A percentile compares a stretch with the other conserved stretches of the same genome.
These are phyloP conservation scores for Plectropomus leopardus DNA, from an alignment of 2,113 vertebrate genomes.

Conservation along the genomic window DNA sequence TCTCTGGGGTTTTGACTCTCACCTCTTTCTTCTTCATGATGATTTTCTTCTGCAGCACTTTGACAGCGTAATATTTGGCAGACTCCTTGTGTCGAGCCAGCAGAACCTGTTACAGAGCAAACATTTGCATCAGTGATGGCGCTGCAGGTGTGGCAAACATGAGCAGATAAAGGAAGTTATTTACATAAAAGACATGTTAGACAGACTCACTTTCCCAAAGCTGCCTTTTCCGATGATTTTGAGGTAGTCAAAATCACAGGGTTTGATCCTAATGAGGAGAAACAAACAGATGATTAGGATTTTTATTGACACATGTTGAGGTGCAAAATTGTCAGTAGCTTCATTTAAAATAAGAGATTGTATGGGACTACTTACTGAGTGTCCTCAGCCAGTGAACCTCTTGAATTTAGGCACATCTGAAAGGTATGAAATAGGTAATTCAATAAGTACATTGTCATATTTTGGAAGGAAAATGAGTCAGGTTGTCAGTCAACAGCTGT, in stretches of 20 bases:
- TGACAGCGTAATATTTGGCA: conserved; percentile 85
- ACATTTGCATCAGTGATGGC: conserved; percentile 8
- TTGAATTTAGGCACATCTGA: conserved; percentile 74
- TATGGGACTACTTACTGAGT: conserved; percentile 80
- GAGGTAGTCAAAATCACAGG: conserved; percentile 88
- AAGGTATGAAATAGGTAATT: conserved; percentile 3
- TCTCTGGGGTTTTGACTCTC: background rate
- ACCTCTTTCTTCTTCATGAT: conserved; percentile 90
- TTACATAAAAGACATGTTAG: background rate
- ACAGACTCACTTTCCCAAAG: conserved; percentile 85
- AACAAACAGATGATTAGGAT: background rate
- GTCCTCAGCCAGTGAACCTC: conserved; percentile 83
- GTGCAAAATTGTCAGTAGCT: no score
- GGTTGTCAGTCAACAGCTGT: background rate
- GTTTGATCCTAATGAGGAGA: conserved; percentile 80
- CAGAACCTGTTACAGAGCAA: conserved; percentile 78
- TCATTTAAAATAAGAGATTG: background rate
- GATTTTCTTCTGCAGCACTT: conserved; percentile 89
- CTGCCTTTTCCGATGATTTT: conserved; percentile 89
- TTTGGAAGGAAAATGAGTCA: background rate
- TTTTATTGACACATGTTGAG: background rate
- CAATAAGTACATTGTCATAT: background rate
- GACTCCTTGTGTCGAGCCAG: conserved; percentile 86
- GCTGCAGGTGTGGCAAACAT: rapidly evolving
- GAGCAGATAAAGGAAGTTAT: background rate